Conservation (phyloP, 2,888 invertebrate species). For the Limnephilus rhombicus region DNA sequence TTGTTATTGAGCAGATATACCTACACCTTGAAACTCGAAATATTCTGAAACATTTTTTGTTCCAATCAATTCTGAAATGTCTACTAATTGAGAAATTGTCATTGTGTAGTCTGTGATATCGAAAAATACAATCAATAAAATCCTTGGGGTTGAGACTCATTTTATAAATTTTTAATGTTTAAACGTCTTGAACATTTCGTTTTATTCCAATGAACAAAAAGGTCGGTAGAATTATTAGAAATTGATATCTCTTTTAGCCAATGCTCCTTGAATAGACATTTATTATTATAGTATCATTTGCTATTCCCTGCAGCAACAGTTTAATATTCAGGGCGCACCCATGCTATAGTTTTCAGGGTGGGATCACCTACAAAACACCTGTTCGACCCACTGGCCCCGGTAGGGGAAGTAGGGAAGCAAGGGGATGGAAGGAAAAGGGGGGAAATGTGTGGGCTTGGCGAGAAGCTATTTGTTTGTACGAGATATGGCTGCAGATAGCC, state of each 20-base stretch:
- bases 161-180: too few relatives aligned
- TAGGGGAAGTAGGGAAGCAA: not conserved
- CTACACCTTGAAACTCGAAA: too few relatives aligned
- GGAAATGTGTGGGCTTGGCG: not conserved
- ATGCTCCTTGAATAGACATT: not conserved
- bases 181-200: not conserved
- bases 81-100: too few relatives aligned
- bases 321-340: not conserved
- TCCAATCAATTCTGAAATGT: too few relatives aligned
- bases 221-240: not conserved
- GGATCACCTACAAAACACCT: not conserved
- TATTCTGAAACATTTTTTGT: too few relatives aligned
- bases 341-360: not conserved
- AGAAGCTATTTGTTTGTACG: constrained; percentile 6
- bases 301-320: not conserved
- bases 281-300: not conserved
- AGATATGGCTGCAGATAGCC: not conserved
- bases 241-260: not conserved
- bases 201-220: not conserved
- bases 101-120: too few relatives aligned
- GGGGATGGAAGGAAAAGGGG: not conserved
- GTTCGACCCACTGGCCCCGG: not conserved
- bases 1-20: too few relatives aligned
- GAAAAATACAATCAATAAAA: too few relatives aligned
- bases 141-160: too few relatives aligned